These are phyloP conservation scores for Sander lucioperca DNA, from an alignment of 2,113 vertebrate genomes.

Conservation along the genomic window DNA sequence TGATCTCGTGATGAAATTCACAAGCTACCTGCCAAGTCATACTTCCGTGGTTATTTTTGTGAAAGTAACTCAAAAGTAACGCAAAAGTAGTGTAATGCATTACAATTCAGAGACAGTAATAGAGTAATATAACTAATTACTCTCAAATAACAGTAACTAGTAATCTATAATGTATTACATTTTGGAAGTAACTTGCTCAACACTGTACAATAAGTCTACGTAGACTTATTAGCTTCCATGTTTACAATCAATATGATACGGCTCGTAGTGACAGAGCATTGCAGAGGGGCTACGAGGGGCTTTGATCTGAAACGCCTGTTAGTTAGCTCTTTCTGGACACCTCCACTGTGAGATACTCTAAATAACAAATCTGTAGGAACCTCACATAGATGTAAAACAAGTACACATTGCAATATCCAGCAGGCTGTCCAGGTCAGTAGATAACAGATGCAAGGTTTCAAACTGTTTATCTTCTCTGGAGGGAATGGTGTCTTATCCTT, in stretches of 20 bases:
- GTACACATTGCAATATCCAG: constrained; percentile 1
- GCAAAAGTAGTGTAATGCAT: too few species aligned
- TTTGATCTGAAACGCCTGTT: constrained; percentile 12
- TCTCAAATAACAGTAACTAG: too few species aligned
- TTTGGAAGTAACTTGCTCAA: too few species aligned
- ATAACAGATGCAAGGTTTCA: constrained; percentile 20
- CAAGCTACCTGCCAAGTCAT: too few species aligned
- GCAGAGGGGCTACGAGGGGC: background rate
- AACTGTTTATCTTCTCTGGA: background rate
- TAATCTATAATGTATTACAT: too few species aligned
- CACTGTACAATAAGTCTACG: too few species aligned
- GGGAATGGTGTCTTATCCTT: constrained; percentile 11
- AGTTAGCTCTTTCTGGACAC: constrained; percentile 4
- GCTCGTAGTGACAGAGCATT: background rate
- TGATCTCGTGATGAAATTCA: too few species aligned
- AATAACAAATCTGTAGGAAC: constrained; percentile 28
- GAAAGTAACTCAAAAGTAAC: too few species aligned
- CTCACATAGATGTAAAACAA: constrained; percentile 10
- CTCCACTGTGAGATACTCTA: constrained; percentile 1
- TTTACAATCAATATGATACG: constrained; percentile 23
- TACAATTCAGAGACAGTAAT: too few species aligned
- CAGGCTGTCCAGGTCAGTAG: constrained; percentile 11
- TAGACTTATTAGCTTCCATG: background rate
- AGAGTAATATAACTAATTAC: too few species aligned
- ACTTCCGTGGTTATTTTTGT: too few species aligned